Conservation (phyloP, 1,140 invertebrate genomes). For the Temnothorax curvispinosus region DNA sequence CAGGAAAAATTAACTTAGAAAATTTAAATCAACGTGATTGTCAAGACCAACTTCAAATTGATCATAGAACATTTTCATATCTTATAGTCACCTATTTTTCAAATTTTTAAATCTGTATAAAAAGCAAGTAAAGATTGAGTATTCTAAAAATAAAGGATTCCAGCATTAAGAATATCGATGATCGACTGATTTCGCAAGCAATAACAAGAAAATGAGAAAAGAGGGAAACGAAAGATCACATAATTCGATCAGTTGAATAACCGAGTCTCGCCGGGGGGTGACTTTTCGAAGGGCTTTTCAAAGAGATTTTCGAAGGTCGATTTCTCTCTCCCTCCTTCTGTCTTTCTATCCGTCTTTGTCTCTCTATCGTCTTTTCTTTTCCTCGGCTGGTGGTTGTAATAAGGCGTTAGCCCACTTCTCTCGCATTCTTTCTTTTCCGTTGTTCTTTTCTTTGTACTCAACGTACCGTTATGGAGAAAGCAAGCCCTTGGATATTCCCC, state of each 20-base stretch:
- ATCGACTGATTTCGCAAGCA: constrained; percentile 5
- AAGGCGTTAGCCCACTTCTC: constrained; percentile 54
- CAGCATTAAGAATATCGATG: not conserved
- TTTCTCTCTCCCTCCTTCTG: constrained; percentile 29
- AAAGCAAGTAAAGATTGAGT: not conserved
- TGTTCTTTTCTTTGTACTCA: not conserved
- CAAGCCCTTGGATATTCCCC: constrained; percentile 61
- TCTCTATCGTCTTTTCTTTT: constrained; percentile 24
- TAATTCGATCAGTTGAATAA: constrained; percentile 63
- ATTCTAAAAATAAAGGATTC: not conserved
- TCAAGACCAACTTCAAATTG: not conserved
- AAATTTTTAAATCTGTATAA: not conserved
- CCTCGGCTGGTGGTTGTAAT: constrained; percentile 2
- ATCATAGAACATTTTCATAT: not conserved
- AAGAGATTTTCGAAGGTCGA: constrained; percentile 26
- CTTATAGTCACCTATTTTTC: not conserved
- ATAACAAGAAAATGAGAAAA: not conserved
- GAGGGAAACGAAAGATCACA: not conserved
- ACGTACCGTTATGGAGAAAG: constrained; percentile 17
- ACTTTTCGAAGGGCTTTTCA: not conserved
- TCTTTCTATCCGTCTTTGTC: constrained; percentile 8
- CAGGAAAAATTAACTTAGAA: not conserved
- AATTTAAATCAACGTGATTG: not conserved
- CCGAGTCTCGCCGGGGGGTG: constrained; percentile 43
- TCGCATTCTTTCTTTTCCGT: constrained; percentile 52